A percentile compares a stretch with the other conserved stretches of the same genome.
Evolutionary conservation across 2,797 vertebrate species (phyloP).

Genomic region (Coracias cyanogaster): DNA sequence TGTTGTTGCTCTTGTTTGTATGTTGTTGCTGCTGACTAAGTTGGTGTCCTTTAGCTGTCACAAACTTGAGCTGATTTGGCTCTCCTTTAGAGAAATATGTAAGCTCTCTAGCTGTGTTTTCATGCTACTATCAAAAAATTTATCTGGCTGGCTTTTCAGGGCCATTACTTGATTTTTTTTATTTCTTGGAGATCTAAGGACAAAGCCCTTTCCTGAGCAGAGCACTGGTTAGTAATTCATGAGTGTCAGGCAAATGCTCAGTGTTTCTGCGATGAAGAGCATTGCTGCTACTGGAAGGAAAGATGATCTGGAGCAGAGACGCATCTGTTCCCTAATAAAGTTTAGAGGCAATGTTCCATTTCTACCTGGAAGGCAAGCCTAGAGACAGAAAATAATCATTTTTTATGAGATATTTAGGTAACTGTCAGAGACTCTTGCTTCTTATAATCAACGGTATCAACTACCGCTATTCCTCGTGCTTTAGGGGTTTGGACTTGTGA

Average conservation of each 20-base stretch:
- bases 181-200: not conserved
- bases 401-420: slow-evolving; percentile 59
- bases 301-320: slow-evolving; percentile 9
- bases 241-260: slow-evolving; percentile 21
- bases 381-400: slow-evolving; percentile 52
- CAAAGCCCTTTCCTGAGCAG: not conserved
- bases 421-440: slow-evolving; percentile 38
- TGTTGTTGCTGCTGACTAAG: not conserved
- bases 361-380: slow-evolving; percentile 60
- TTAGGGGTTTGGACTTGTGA: slow-evolving; percentile 50
- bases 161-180: not conserved
- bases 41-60: not conserved
- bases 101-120: not conserved
- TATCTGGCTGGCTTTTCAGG: not conserved
- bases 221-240: not conserved
- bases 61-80: not conserved
- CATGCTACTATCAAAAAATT: not conserved
- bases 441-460: slow-evolving; percentile 33
- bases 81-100: not conserved
- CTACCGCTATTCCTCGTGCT: slow-evolving; percentile 12
- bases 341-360: slow-evolving; percentile 56
- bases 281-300: slow-evolving; percentile 18
- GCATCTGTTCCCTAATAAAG: slow-evolving; percentile 65
- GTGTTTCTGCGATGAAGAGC: not conserved
- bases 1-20: not conserved